phyloP scores from a whole-genome alignment of 2,888 invertebrate genomes.

The Tipula vernalis region DNA sequence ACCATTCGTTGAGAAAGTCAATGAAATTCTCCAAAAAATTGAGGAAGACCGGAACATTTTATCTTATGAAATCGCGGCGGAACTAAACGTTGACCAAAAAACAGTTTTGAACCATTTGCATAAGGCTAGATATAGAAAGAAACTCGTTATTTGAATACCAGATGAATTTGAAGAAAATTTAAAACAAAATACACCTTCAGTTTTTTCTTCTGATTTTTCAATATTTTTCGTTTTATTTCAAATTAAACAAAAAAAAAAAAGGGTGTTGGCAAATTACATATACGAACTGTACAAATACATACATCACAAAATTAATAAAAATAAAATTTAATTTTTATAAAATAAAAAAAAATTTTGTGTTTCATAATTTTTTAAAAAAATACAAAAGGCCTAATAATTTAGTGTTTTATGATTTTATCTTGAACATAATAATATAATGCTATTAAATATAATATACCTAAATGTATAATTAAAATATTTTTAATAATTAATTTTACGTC shows the following conservation, averaged over 20 bases:
- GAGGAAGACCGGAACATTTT: too few relatives aligned
- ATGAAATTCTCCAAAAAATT: too few relatives aligned
- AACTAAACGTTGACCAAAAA: too few relatives aligned
- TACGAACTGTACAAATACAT: background rate
- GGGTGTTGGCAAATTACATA: conserved; percentile 7
- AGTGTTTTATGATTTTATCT: background rate
- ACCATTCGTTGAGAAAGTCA: too few relatives aligned
- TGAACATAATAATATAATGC: background rate
- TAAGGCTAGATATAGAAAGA: too few relatives aligned
- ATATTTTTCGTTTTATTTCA: conserved; percentile 5
- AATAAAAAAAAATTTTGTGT: background rate
- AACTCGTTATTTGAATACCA: too few relatives aligned
- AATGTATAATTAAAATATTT: background rate
- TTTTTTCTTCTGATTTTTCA: too few relatives aligned
- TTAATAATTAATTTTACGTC: background rate
- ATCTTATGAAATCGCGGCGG: too few relatives aligned
- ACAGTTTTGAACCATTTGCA: too few relatives aligned
- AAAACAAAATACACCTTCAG: too few relatives aligned
- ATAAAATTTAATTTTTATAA: background rate
- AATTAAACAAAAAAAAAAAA: conserved; percentile 6
- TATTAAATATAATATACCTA: background rate
- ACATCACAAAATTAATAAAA: conserved; percentile 6
- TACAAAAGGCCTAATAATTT: background rate
- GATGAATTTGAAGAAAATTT: too few relatives aligned
- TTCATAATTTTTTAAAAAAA: background rate